Conservation (phyloP, 2,888 invertebrate genomes). For the Pogonocherus hispidulus region DNA sequence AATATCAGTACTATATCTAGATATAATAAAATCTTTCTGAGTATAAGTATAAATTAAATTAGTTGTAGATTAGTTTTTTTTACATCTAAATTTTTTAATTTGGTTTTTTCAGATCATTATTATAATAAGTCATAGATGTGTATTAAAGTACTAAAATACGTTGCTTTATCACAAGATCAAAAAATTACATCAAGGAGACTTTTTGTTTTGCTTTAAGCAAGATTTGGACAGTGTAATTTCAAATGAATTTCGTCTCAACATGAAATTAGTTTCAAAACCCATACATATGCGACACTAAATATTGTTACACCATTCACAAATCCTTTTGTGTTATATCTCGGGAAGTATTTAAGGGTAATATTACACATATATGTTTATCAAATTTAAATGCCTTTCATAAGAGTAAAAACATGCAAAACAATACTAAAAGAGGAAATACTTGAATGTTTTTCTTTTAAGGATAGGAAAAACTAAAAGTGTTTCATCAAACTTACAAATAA, state of each 20-base stretch:
- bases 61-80: constrained; percentile 12
- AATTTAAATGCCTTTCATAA: no score
- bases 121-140: background rate
- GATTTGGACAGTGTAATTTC: background rate
- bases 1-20: constrained; percentile 26
- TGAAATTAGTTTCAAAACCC: no score
- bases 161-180: constrained; percentile 18
- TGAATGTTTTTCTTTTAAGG: no score
- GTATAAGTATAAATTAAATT: constrained; percentile 21
- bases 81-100: constrained; percentile 13
- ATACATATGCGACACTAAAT: no score
- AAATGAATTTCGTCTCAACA: no score
- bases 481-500: no score
- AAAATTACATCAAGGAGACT: background rate
- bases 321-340: no score
- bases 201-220: constrained; percentile 9
- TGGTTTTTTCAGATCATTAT: constrained; percentile 24
- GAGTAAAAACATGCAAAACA: no score
- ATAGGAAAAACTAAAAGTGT: no score
- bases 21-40: constrained; percentile 24
- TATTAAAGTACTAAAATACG: constrained; percentile 3
- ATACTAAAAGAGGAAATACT: no score
- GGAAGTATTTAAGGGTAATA: no score
- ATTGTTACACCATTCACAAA: background rate
- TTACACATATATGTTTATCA: no score